Percentiles rank a stretch among this genome's conserved stretches.
Conservation (phyloP, 2,113 vertebrate species). For the Mola mola region DNA sequence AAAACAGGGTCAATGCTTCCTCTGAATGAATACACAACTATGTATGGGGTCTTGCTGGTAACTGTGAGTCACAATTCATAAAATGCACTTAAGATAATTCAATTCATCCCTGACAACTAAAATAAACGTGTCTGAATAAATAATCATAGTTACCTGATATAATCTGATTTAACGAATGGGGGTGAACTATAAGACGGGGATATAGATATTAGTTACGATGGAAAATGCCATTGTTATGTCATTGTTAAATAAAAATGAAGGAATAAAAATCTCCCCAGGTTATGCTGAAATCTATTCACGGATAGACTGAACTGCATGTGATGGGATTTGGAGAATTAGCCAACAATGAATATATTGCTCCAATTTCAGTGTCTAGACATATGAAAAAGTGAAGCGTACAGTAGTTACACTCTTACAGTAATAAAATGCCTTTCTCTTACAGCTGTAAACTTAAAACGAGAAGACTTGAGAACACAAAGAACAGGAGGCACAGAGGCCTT, state of each 20-base stretch:
- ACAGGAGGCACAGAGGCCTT: conserved; percentile 8
- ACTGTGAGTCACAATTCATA: not conserved
- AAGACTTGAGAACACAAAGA: conserved; percentile 12
- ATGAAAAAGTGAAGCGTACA: conserved; percentile 28
- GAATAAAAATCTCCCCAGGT: not conserved
- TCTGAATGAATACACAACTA: conserved; percentile 57
- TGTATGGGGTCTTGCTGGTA: not conserved
- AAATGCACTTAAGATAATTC: conserved; percentile 31
- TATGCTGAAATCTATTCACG: not conserved
- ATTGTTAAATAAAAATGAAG: not conserved
- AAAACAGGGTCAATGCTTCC: conserved; percentile 37
- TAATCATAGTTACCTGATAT: not conserved
- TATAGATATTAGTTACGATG: no score
- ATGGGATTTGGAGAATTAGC: conserved; percentile 1
- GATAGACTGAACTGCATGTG: not conserved
- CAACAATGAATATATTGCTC: conserved; percentile 12
- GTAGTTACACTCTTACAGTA: conserved; percentile 16
- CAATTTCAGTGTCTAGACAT: conserved; percentile 14
- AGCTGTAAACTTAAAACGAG: conserved; percentile 34
- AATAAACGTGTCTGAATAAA: no score
- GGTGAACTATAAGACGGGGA: no score
- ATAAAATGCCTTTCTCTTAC: conserved; percentile 18
- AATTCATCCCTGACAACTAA: not conserved
- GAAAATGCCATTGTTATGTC: no score
- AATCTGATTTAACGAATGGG: not conserved